Evolutionary conservation across 2,113 vertebrate species (phyloP), one percentile per base, ranked within the genome.

Genomic region (Ploceus nigricollis): DNA sequence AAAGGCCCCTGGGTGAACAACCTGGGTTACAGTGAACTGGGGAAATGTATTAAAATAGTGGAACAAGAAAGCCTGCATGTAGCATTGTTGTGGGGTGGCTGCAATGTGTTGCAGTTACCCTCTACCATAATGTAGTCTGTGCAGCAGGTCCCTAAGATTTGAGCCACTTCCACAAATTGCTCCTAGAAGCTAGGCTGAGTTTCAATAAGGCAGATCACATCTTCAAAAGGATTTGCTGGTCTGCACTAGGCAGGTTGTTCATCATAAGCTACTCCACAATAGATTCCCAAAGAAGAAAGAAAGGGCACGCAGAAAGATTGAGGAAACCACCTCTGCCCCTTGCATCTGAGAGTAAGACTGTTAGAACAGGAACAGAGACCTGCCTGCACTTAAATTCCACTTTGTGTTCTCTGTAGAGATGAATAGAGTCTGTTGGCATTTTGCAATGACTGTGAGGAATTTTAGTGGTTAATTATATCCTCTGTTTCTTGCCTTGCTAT

Each of bases 391-490:
- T 93, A 88, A 88, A 82, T 88, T 85, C 63, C 28, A 35, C 63
- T 91, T 90, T 37, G 51, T 64, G 31, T 44, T 90, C 73, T 82
- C 78, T 65, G n/a, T 27, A 69, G 58, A 72, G 53, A 75, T 24
- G 47, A 94, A 89, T 64, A 56, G 77, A 77, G 20, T 76, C 78
- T 86, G 70, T 64, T 92, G 70, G 79, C 90, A 92, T 96, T 93
- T 93, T 94, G 85, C 37, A 94, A 39, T 19, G 79, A 72, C 53
- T 88, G 63, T 3, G 16, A 92, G 76, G 79, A 86, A 90, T 64
- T 92, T 92, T 6, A 88, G 82, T 90, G 63, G 94, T 97, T 97
- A 92, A 95, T 95, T 93, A 93, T 92, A 88, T 71, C 70, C 78
- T 93, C 89, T 87, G 44, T 92, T 90, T 88, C 69, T 94, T 88